These are phyloP conservation scores for Phoeniculus purpureus DNA, from an alignment of 2,797 vertebrate species.

Conservation along the genomic window DNA sequence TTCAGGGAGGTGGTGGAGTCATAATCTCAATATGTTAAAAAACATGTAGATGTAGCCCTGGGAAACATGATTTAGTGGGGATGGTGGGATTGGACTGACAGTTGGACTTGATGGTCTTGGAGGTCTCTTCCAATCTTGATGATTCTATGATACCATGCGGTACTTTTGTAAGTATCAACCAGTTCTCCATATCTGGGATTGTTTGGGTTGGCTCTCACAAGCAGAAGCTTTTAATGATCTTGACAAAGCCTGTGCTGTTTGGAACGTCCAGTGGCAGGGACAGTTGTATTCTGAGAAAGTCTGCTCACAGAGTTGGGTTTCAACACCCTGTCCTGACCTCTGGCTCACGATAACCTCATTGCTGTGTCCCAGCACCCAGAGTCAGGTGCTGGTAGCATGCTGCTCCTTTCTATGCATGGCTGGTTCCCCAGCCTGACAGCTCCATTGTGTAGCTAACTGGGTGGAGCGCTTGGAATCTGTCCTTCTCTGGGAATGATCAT, in stretches of 20 bases:
- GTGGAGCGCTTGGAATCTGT: not conserved
- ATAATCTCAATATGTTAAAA: no score
- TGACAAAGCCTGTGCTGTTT: not conserved
- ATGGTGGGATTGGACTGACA: no score
- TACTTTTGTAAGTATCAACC: not conserved
- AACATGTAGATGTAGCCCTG: no score
- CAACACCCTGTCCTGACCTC: not conserved
- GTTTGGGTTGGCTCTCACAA: not conserved
- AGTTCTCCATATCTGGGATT: not conserved
- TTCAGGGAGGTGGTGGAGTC: no score
- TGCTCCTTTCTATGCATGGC: not conserved
- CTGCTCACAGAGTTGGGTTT: not conserved
- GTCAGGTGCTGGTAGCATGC: not conserved
- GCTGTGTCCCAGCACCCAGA: not conserved
- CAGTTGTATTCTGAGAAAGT: not conserved
- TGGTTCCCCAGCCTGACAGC: not conserved
- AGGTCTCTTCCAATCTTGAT: no score
- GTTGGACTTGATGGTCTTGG: no score
- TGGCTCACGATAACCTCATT: rapidly evolving
- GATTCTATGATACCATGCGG: not conserved
- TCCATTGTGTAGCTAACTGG: not conserved
- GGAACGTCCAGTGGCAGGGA: not conserved
- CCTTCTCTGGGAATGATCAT: not conserved
- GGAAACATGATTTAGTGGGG: no score
- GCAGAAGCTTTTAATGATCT: not conserved